Conservation (phyloP, 2,888 invertebrate genomes). For the Diaphora mendica region DNA sequence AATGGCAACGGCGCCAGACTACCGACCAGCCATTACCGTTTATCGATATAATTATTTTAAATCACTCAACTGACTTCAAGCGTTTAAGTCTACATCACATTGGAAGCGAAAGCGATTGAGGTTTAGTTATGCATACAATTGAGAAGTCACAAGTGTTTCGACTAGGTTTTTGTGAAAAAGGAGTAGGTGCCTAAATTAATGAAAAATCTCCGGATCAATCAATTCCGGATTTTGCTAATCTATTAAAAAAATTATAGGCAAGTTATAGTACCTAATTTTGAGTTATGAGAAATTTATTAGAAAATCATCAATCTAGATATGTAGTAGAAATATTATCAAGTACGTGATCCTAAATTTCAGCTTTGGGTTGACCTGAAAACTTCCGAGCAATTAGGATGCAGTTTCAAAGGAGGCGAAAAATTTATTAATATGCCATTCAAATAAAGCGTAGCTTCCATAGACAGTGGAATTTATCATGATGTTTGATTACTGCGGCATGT, state of each 20-base stretch:
- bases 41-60: conserved; percentile 71
- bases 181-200: neutral
- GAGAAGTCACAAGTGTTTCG: neutral
- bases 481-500: neutral
- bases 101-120: conserved; percentile 32
- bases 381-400: neutral
- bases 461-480: neutral
- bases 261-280: neutral
- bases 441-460: neutral
- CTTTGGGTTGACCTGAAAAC: neutral
- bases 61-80: conserved; percentile 61
- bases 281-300: neutral
- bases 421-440: neutral
- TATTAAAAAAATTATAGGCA: neutral
- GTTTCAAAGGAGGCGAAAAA: neutral
- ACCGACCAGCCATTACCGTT: conserved; percentile 67
- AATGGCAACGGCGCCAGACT: conserved; percentile 76
- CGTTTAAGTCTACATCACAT: conserved; percentile 38
- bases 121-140: conserved; percentile 6
- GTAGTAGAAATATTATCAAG: neutral
- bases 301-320: neutral
- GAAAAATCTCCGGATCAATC: neutral
- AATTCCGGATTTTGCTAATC: neutral
- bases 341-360: neutral
- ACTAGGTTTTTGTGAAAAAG: neutral